A percentile compares a stretch with the other conserved stretches of the same genome.
phyloP scores from a whole-genome alignment of 2,797 vertebrate genomes.

The Galaxias olidus region DNA sequence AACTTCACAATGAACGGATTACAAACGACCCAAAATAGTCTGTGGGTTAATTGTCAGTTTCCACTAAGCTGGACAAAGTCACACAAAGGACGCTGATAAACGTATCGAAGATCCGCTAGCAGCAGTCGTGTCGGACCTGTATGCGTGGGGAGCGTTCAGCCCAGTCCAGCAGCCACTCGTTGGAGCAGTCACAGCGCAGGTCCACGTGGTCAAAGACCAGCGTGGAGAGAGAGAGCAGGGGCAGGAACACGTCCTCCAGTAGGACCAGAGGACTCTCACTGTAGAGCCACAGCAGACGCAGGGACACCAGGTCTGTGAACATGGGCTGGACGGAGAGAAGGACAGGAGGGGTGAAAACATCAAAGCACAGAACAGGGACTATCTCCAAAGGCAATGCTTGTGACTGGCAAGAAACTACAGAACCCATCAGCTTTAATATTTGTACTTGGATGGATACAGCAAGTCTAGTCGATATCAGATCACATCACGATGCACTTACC shows the following conservation, averaged over 20 bases:
- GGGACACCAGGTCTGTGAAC: slow-evolving; percentile 34
- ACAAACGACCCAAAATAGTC: no score
- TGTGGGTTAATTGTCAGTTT: no score
- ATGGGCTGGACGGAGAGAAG: slow-evolving; percentile 8
- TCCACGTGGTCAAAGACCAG: slow-evolving; percentile 36
- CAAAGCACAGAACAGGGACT: no score
- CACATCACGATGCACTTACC: not conserved
- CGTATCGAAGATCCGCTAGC: not conserved
- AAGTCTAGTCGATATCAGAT: not conserved
- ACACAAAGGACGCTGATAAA: not conserved
- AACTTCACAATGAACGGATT: no score
- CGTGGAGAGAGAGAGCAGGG: slow-evolving; percentile 16
- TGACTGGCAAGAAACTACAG: no score
- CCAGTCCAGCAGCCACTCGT: slow-evolving; percentile 20
- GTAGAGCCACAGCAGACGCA: slow-evolving; percentile 33
- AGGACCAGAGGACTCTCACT: slow-evolving; percentile 30
- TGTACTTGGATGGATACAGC: no score
- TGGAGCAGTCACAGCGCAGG: slow-evolving; percentile 36
- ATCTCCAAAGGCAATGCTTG: not conserved
- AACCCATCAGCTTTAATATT: no score
- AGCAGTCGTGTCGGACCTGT: not conserved
- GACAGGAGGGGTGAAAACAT: no score
- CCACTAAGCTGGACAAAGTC: not conserved
- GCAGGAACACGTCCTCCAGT: slow-evolving; percentile 31
- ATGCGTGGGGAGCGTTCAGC: not conserved